Conservation (phyloP, 1,140 invertebrate species). For the Pogonus chalceus region DNA sequence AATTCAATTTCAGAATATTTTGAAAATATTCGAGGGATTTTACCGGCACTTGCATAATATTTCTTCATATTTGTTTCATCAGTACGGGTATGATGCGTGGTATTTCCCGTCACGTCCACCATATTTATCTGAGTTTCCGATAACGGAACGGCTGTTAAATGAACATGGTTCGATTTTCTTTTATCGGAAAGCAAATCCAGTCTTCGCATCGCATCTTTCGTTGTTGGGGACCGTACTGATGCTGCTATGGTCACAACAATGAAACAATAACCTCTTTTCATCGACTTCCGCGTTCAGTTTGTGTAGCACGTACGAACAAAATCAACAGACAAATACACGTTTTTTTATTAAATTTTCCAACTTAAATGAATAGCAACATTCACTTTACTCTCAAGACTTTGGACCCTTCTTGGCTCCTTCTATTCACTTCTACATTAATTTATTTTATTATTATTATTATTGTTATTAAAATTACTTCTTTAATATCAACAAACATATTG, state of each 20-base stretch:
- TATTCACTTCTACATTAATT: too few relatives aligned
- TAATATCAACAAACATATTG: too few relatives aligned
- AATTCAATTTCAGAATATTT: neutral
- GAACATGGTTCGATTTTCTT: slow-evolving; percentile 3
- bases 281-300: neutral
- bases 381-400: too few relatives aligned
- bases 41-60: neutral
- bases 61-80: slow-evolving; percentile 3
- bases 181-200: slow-evolving; percentile 4
- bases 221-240: too few relatives aligned
- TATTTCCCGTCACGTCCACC: neutral
- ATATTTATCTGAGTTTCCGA: neutral
- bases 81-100: neutral
- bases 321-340: neutral
- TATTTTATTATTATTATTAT: too few relatives aligned
- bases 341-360: too few relatives aligned
- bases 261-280: neutral
- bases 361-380: too few relatives aligned
- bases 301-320: neutral
- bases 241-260: neutral
- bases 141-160: neutral
- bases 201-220: neutral
- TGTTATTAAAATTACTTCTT: too few relatives aligned
- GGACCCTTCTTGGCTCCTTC: too few relatives aligned
- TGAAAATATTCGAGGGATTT: neutral